Conservation (phyloP, 2,113 vertebrate species). For the Genyomyrus donnyi region DNA sequence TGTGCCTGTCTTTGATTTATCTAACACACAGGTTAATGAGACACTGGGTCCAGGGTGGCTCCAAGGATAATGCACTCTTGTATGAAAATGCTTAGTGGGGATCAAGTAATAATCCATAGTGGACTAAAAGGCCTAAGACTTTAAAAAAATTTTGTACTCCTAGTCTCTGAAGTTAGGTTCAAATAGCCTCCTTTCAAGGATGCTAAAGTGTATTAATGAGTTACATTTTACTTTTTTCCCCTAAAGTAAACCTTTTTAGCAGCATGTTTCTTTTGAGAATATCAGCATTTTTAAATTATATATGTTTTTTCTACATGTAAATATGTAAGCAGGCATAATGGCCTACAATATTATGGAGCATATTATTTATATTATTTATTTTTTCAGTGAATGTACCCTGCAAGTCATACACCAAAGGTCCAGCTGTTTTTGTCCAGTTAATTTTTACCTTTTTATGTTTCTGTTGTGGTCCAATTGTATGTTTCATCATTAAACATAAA, state of each 20-base stretch:
- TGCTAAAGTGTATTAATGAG: not conserved
- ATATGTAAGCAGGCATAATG: not conserved
- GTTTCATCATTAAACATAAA: not conserved
- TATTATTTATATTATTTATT: not conserved
- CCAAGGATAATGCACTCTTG: conserved; percentile 78
- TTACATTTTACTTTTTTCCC: not conserved
- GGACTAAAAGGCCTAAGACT: conserved; percentile 74
- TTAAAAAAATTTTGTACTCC: conserved; percentile 71
- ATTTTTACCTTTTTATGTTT: not conserved
- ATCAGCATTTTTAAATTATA: not conserved
- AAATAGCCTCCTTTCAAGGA: conserved; percentile 59
- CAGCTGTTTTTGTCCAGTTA: not conserved
- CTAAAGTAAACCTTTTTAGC: not conserved
- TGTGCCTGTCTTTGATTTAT: conserved; percentile 87
- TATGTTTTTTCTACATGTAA: not conserved
- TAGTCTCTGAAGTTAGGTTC: conserved; percentile 68
- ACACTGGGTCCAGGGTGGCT: conserved; percentile 74
- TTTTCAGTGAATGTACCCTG: not conserved
- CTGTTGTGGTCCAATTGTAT: not conserved
- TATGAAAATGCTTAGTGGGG: conserved; percentile 80
- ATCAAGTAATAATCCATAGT: conserved; percentile 83
- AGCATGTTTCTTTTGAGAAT: not conserved
- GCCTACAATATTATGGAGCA: not conserved
- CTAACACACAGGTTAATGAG: conserved; percentile 93
- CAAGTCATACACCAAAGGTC: not conserved